Evolutionary conservation across 1,140 invertebrate genomes (phyloP).

Genomic region (Eumeta japonica): DNA sequence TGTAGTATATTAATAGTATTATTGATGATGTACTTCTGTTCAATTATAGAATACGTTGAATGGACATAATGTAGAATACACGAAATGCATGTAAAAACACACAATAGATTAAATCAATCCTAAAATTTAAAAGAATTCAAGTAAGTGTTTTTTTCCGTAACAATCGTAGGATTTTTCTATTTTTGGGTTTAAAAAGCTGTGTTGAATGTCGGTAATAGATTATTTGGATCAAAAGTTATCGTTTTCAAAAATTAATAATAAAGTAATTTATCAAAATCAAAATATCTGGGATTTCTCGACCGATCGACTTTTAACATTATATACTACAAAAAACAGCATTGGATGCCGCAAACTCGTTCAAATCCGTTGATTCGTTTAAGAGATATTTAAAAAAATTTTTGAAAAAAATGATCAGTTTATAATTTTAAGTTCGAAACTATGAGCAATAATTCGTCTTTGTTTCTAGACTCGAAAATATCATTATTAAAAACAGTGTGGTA

Average conservation of each 20-base stretch:
- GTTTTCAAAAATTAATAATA: no score
- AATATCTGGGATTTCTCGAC: no score
- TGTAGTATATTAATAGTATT: no score
- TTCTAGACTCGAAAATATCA: background rate
- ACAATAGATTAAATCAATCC: constrained; percentile 6
- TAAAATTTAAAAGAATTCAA: background rate
- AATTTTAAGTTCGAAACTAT: background rate
- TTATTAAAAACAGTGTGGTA: background rate
- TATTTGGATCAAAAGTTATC: no score
- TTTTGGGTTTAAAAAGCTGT: no score
- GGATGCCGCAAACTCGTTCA: no score
- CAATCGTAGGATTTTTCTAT: background rate
- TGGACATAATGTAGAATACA: background rate
- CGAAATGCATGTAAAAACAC: no score
- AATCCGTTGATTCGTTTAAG: no score
- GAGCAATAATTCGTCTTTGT: background rate
- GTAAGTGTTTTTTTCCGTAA: constrained; percentile 6
- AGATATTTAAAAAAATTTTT: background rate
- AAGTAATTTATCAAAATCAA: no score
- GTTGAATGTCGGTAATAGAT: no score
- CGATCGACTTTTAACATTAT: no score
- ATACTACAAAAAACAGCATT: no score
- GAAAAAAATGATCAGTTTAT: background rate
- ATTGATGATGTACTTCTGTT: background rate
- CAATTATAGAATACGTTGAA: constrained; percentile 1